Conservation (phyloP, 1,140 invertebrate genomes). For the Saccostrea cuccullata region DNA sequence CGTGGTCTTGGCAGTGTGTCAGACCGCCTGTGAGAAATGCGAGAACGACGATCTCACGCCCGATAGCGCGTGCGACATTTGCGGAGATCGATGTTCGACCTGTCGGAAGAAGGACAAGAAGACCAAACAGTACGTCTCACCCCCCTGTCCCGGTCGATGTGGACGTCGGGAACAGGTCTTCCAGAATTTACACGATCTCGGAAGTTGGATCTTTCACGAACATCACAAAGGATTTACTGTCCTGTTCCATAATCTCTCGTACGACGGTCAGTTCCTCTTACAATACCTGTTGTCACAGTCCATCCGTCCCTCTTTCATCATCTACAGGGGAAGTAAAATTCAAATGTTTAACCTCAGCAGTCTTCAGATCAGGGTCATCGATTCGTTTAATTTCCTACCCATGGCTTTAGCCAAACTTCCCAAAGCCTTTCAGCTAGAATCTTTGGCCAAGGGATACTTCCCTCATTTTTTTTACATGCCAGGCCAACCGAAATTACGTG, state of each 20-base stretch:
- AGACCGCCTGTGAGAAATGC: slow-evolving; percentile 38
- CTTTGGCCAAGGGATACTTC: slow-evolving; percentile 44
- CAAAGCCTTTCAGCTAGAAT: slow-evolving; percentile 28
- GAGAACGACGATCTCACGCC: background rate
- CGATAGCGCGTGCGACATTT: slow-evolving; percentile 9
- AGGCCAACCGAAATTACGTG: background rate
- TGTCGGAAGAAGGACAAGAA: slow-evolving; percentile 8
- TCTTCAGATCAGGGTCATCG: background rate
- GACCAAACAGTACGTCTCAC: background rate
- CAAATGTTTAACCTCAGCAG: background rate
- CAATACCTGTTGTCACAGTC: slow-evolving; percentile 4
- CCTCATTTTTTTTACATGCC: slow-evolving; percentile 36
- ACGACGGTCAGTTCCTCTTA: slow-evolving; percentile 18
- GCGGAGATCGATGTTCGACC: slow-evolving; percentile 2
- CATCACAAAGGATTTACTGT: slow-evolving; percentile 14
- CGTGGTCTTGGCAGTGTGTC: slow-evolving; percentile 38
- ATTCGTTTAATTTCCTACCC: slow-evolving; percentile 46
- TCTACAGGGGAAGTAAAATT: slow-evolving; percentile 35
- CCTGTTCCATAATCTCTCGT: slow-evolving; percentile 11
- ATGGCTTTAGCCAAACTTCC: slow-evolving; percentile 27
- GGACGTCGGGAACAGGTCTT: slow-evolving; percentile 49
- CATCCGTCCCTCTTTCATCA: background rate
- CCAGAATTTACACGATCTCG: slow-evolving; percentile 10
- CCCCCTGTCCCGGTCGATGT: slow-evolving; percentile 37
- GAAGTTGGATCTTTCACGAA: slow-evolving; percentile 36